phyloP scores from a whole-genome alignment of 1,140 invertebrate species.

The Drosophila mauritiana region DNA sequence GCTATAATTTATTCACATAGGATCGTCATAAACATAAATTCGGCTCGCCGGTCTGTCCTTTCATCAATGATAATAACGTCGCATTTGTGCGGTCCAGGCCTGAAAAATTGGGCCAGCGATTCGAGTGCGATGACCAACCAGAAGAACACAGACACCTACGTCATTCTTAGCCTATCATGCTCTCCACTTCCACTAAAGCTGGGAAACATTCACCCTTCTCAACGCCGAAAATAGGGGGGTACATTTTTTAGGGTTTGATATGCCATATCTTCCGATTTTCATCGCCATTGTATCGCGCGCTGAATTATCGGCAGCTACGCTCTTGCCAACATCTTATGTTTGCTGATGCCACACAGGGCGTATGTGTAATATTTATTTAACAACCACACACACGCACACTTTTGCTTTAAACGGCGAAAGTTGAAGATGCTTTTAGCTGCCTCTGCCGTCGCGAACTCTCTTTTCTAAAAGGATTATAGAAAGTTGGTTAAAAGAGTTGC shows the following conservation, averaged over 20 bases:
- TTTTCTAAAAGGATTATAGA: constrained; percentile 34
- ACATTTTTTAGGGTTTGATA: constrained; percentile 54
- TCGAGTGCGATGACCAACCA: constrained; percentile 62
- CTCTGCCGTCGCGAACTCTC: constrained; percentile 17
- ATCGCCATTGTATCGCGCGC: constrained; percentile 52
- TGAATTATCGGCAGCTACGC: constrained; percentile 29
- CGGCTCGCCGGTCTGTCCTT: constrained; percentile 64
- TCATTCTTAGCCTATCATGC: constrained; percentile 8
- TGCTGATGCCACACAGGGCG: constrained; percentile 41
- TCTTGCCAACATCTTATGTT: constrained; percentile 45
- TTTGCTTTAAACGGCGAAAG: constrained; percentile 32
- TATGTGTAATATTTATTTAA: constrained; percentile 74
- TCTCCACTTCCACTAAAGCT: background rate
- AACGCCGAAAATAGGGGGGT: constrained; percentile 1
- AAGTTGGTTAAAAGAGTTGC: constrained; percentile 25
- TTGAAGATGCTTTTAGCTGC: constrained; percentile 34
- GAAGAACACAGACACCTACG: constrained; percentile 40
- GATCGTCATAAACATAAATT: constrained; percentile 63
- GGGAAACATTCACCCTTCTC: constrained; percentile 15
- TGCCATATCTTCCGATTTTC: constrained; percentile 69
- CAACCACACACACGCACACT: constrained; percentile 28
- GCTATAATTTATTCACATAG: constrained; percentile 69
- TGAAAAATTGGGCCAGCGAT: constrained; percentile 34
- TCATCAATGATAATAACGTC: constrained; percentile 77
- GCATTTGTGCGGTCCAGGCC: constrained; percentile 65